Evolutionary conservation across 2,888 invertebrate genomes (phyloP).

Genomic region (Saturnia pavonia): DNA sequence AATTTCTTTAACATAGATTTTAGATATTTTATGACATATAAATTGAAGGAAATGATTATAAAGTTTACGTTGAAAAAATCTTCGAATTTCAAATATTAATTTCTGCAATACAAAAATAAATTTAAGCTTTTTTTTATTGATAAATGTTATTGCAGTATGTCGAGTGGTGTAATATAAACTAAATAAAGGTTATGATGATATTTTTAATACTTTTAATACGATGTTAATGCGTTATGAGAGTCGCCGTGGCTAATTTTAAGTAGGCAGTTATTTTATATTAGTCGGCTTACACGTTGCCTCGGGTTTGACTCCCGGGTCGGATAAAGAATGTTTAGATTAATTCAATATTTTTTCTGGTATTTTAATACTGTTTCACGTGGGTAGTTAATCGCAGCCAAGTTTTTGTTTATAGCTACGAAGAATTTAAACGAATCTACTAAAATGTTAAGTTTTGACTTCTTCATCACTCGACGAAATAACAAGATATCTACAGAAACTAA

Average conservation of each 20-base stretch:
- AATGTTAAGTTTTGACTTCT: background rate
- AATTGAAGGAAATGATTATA: too few species aligned
- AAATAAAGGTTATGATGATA: background rate
- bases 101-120: slow-evolving; percentile 4
- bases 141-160: background rate
- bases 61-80: background rate
- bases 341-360: background rate
- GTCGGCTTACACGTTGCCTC: slow-evolving; percentile 5
- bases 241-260: slow-evolving; percentile 10
- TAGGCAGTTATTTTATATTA: background rate
- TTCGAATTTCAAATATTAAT: background rate
- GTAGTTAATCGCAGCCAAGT: background rate
- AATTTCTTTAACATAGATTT: background rate
- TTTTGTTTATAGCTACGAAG: background rate
- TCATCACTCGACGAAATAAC: too few species aligned
- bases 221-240: slow-evolving; percentile 3
- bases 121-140: background rate
- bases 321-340: background rate
- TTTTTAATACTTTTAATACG: slow-evolving; percentile 4
- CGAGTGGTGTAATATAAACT: background rate
- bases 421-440: background rate
- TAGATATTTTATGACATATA: background rate
- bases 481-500: background rate
- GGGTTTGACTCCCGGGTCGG: slow-evolving; percentile 10
- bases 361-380: background rate